Conservation (phyloP, 2,888 invertebrate genomes). For the Drosophila paracracens region DNA sequence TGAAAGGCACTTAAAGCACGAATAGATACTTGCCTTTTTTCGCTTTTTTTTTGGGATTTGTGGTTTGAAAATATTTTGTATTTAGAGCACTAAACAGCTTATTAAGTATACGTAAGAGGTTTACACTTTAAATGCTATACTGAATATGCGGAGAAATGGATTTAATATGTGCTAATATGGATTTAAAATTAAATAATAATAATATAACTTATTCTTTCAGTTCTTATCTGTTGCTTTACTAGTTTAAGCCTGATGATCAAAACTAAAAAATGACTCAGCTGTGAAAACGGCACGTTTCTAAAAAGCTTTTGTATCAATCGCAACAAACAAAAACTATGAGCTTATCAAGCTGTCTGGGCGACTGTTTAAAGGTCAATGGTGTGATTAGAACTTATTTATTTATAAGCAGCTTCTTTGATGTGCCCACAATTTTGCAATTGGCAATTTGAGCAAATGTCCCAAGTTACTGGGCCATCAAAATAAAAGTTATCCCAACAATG, state of each 20-base stretch:
- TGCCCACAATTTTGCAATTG: conserved; percentile 30
- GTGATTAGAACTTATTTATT: conserved; percentile 46
- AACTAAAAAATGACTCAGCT: background rate
- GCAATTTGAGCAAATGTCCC: conserved; percentile 38
- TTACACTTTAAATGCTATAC: background rate
- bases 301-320: background rate
- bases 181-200: background rate
- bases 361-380: conserved; percentile 32
- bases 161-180: background rate
- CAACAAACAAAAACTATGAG: conserved; percentile 16
- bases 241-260: background rate
- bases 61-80: background rate
- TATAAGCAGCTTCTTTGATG: conserved; percentile 28
- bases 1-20: conserved; percentile 5
- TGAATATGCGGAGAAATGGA: background rate
- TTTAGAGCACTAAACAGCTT: background rate
- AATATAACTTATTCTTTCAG: background rate
- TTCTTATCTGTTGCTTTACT: background rate
- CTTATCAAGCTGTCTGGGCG: conserved; percentile 41
- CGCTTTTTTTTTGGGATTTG: background rate
- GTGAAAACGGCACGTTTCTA: background rate
- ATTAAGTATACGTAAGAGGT: background rate
- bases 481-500: conserved; percentile 38
- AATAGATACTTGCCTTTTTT: background rate
- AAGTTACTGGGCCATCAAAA: conserved; percentile 37